These are phyloP conservation scores for Gymnoscopelus microlampas DNA, from an alignment of 2,797 vertebrate genomes.

Conservation along the genomic window DNA sequence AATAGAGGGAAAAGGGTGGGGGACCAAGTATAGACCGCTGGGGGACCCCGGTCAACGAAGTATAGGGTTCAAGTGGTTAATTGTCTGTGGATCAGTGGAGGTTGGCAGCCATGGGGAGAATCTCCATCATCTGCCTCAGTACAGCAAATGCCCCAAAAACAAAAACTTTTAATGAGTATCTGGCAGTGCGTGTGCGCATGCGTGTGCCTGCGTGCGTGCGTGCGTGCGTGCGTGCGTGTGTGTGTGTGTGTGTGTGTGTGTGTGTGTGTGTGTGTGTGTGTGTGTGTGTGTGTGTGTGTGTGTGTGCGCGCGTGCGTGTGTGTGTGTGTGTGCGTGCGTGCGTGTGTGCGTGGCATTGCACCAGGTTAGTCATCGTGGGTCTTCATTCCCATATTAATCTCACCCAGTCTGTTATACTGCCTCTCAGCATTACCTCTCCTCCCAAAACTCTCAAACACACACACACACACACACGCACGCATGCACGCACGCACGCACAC, in stretches of 20 bases:
- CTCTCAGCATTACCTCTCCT: too few relatives aligned
- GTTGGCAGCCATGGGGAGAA: too few relatives aligned
- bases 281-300: constrained; percentile 19
- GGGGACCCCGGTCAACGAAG: too few relatives aligned
- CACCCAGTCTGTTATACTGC: background rate
- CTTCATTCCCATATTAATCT: background rate
- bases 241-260: background rate
- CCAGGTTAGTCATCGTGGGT: background rate
- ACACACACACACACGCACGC: background rate
- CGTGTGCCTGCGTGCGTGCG: constrained; percentile 4
- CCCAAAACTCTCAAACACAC: too few relatives aligned
- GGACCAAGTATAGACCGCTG: too few relatives aligned
- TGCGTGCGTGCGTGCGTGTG: constrained; percentile 8
- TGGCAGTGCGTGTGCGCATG: background rate
- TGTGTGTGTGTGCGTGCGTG: constrained; percentile 2
- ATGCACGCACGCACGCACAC: background rate
- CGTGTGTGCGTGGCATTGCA: background rate
- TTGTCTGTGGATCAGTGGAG: too few relatives aligned
- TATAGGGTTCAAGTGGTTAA: too few relatives aligned
- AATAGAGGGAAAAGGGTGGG: too few relatives aligned
- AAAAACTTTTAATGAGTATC: background rate
- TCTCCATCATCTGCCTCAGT: too few relatives aligned
- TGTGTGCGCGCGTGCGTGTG: background rate
- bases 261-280: constrained; percentile 2
- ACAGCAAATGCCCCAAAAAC: too few relatives aligned